Evolutionary conservation across 2,888 invertebrate species (phyloP), one percentile per base, ranked within the genome.

Genomic region (Allacma fusca): DNA sequence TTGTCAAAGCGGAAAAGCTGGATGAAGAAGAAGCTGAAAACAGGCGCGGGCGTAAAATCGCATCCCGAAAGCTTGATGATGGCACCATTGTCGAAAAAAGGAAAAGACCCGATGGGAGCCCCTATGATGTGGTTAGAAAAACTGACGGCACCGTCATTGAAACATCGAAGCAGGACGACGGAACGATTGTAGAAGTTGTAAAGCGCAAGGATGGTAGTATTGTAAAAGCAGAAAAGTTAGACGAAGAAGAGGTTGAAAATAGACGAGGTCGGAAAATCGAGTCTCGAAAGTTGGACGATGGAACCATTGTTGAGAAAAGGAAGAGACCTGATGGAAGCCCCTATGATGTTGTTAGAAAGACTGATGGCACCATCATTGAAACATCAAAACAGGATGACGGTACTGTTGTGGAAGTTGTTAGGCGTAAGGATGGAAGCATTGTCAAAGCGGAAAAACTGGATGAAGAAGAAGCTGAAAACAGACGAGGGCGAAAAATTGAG

Each of bases 141-240:
- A 12, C 28, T 1, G 72, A 72, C n/a, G 72, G 72, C n/a, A 67
- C 44, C 0, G n/a, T 40, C 21, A 16, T 75, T n/a, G 68, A 75
- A 64, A 75, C n/a, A 26, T 0, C 21, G 13, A 23, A 21, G n/a
- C 19, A 24, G 5, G 40, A 67, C 13, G 28, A 24, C 21, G 44
- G 67, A 12, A 67, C n/a, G 13, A 68, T 75, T 1, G 24, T 68
- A 12, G 44, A 68, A 59, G n/a, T 57, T 7, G 2, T 68, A 1
- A 65, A 24, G 23, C n/a, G 44, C 12, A n/a, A 29, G 9, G 75
- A 75, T 67, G 75, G 75, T 13, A 75, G 72, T 28, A 19, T 62
- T 23, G 2, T 62, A 4, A 62, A 23, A 12, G 12, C 62, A 24
- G 26, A 24, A n/a, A 62, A 62, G 16, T 9, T 62, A 7, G 62